Conservation (phyloP, 1,140 invertebrate genomes). For the Aradophagus sp. region DNA sequence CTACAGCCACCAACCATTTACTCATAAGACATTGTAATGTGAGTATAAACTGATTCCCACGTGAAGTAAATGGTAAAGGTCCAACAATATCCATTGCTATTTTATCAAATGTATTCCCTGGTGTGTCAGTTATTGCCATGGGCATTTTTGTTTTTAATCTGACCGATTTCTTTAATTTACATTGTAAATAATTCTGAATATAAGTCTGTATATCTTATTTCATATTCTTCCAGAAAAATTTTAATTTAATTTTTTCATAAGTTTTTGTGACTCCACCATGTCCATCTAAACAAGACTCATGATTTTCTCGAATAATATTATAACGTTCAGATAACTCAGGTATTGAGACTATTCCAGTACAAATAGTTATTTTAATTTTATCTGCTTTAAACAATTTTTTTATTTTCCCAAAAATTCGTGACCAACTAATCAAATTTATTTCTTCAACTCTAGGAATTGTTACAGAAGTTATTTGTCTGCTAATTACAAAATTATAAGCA, state of each 20-base stretch:
- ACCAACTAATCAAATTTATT: no score
- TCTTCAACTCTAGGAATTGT: no score
- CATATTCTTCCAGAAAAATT: slow-evolving; percentile 2
- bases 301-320: neutral
- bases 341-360: neutral
- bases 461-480: no score
- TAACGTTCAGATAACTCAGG: neutral
- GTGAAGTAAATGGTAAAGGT: neutral
- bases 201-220: neutral
- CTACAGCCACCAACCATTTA: neutral
- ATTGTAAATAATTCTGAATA: neutral
- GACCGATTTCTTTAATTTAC: slow-evolving; percentile 2
- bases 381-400: neutral
- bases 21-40: neutral
- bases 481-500: no score
- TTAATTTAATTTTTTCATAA: neutral
- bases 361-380: neutral
- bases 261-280: slow-evolving; percentile 1
- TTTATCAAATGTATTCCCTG: neutral
- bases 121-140: neutral
- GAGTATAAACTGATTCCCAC: neutral
- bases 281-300: neutral
- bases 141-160: neutral
- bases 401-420: no score
- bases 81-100: neutral